A percentile compares a stretch with the other conserved stretches of the same genome.
Conservation (phyloP, 1,140 invertebrate species). For the Coptotermes formosanus region DNA sequence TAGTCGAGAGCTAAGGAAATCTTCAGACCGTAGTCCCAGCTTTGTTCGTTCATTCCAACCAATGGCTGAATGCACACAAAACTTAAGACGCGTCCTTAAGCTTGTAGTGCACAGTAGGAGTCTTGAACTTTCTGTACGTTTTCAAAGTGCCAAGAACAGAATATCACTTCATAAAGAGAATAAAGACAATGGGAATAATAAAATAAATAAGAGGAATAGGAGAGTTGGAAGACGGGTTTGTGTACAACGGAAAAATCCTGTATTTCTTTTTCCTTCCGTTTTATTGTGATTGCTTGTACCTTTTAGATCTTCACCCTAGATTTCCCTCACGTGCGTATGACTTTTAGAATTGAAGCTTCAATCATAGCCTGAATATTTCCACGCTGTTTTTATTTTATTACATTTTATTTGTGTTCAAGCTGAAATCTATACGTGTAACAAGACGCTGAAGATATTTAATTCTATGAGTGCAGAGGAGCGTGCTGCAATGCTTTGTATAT, state of each 20-base stretch:
- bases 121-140: not conserved
- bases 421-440: not conserved
- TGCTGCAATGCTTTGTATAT: not conserved
- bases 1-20: not conserved
- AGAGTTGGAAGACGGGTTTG: not conserved
- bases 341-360: not conserved
- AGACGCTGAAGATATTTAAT: not conserved
- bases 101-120: not conserved
- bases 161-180: not conserved
- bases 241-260: not conserved
- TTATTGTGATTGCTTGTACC: not conserved
- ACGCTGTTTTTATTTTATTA: not conserved
- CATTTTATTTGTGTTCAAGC: not conserved
- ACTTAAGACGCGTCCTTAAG: not conserved
- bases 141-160: not conserved
- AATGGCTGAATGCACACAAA: not conserved
- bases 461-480: not conserved
- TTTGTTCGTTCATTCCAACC: not conserved
- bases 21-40: not conserved
- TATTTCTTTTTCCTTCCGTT: not conserved
- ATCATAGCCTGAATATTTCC: not conserved
- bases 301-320: not conserved
- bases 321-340: not conserved
- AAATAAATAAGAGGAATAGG: not conserved
- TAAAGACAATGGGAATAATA: not conserved